Base-by-base conservation (phyloP, 2,113 vertebrate genomes). In the Engraulis encrasicolus region DNA sequence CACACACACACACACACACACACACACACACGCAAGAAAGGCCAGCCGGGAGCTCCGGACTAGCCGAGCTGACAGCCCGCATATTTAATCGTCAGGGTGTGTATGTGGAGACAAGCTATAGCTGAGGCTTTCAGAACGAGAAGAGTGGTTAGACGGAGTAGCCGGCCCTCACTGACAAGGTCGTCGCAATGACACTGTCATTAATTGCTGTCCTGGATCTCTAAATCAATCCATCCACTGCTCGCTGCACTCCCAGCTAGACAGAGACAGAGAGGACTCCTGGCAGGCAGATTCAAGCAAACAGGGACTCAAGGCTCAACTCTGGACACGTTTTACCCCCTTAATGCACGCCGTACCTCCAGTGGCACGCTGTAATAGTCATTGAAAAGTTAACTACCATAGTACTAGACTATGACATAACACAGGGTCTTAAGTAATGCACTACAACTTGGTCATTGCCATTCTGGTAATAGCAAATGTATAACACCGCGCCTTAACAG, bases 181-280 rank as follows among this genome's bases (percentile, higher is more conserved):
- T 15, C 66, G 14, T 3, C 14, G 66, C 66, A 74, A 31, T 74
- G 66, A 74, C 66, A 74, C 66, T 36, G 66, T 0, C 66, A 74
- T 74, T 74, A 34, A 17, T 31, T 27, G 31, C 17, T 34, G 15
- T 34, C 31, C 14, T 1, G 7, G 66, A 12, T 45, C 27, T 31
- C 66, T 74, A 31, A 74, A 74, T 74, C 66, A 74, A 74, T 74
- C n/a, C n/a, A n/a, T n/a, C n/a, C n/a, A n/a, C n/a, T n/a, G n/a
- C n/a, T n/a, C 23, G 12, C 58, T 27, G 23, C 15, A 9, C 58
- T 66, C 12, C 14, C 2, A 74, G 31, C 66, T 34, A 11, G 14
- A 74, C 23, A 34, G 27, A 11, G 14, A 74, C 23, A 34, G 27
- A 74, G 17, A 45, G 17, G 66, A 34, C 66, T 74, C 66, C 12